Evolutionary conservation across 2,888 invertebrate species (phyloP).

Genomic region (Ennomos fuscantarius): DNA sequence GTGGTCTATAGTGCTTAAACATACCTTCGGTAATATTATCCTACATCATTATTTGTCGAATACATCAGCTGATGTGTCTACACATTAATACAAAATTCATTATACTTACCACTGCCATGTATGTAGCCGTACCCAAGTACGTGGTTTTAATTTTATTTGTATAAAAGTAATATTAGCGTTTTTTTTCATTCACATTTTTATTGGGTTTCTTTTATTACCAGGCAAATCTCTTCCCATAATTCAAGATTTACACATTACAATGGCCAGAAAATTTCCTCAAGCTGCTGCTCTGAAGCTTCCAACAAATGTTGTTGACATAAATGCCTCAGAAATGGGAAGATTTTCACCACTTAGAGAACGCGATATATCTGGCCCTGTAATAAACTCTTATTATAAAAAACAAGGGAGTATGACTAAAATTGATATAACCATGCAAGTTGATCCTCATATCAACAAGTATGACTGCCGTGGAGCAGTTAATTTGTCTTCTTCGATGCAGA

Average conservation of each 20-base stretch:
- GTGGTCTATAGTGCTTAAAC: no score
- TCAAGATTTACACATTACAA: conserved; percentile 77
- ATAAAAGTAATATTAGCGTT: neutral
- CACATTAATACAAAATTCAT: no score
- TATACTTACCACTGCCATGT: no score
- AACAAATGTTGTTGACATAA: conserved; percentile 86
- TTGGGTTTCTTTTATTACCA: conserved; percentile 35
- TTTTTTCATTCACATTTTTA: neutral
- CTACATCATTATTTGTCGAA: no score
- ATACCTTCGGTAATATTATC: no score
- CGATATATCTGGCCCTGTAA: conserved; percentile 87
- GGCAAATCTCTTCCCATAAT: conserved; percentile 53
- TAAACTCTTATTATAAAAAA: conserved; percentile 75
- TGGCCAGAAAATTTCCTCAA: conserved; percentile 79
- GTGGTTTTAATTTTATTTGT: neutral
- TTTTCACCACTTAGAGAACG: conserved; percentile 87
- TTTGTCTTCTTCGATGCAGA: conserved; percentile 90
- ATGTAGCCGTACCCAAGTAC: neutral
- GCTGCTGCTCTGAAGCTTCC: conserved; percentile 85
- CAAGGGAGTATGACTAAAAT: conserved; percentile 53
- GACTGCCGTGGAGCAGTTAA: conserved; percentile 88
- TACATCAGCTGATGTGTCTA: no score
- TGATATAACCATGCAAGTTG: conserved; percentile 70
- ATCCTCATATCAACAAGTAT: conserved; percentile 88
- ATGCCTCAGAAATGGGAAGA: conserved; percentile 86